Base-by-base conservation (phyloP, 2,113 vertebrate genomes). In the Oryzias celebensis region DNA sequence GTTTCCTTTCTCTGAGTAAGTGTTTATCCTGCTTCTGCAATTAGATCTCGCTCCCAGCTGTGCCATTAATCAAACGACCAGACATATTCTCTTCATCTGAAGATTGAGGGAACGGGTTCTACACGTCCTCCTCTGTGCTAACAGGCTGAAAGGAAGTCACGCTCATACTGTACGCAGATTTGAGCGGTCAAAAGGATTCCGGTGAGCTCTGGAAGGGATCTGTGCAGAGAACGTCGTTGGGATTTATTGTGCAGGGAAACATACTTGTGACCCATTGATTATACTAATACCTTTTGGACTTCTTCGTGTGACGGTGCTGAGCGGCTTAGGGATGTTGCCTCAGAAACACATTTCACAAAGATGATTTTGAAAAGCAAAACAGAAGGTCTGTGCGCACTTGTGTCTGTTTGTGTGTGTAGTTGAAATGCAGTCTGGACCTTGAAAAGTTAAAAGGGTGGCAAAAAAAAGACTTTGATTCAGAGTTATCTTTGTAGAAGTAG, bases 21-120 rank as follows among this genome's bases (percentile, higher is more conserved):
- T 90, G 87, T 89, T 91, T 88, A 87, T 88, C 81, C 88, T 84
- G 83, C 78, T 84, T 86, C 85, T 77, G 87, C 89, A 90, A 90
- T 91, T 89, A 88, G 86, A 87, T 84, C 78, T 77, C 8, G 61
- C 80, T 81, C 86, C 79, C 83, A 66, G 82, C 76, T 71, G 66
- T 64, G 62, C 68, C 86, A 88, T 87, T 87, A 84, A 90, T 90
- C 77, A 87, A 89, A 83, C 73, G 61, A 74, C 55, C 83, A 57
- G 80, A 80, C 78, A 46, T 62, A 60, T 72, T 80, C 65, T 73
- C 64, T 18, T 73, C 67, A 66, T 79, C 71, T 79, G 54, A 73
- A 81, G 76, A 77, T 62, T 70, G 75, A 75, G 60, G 68, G 72
- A 81, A 77, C 52, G 73, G 70, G 70, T 67, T 66, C 60, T 58